These are phyloP conservation scores for Sebastes nivosus DNA, from an alignment of 2,797 vertebrate genomes.

Conservation along the genomic window DNA sequence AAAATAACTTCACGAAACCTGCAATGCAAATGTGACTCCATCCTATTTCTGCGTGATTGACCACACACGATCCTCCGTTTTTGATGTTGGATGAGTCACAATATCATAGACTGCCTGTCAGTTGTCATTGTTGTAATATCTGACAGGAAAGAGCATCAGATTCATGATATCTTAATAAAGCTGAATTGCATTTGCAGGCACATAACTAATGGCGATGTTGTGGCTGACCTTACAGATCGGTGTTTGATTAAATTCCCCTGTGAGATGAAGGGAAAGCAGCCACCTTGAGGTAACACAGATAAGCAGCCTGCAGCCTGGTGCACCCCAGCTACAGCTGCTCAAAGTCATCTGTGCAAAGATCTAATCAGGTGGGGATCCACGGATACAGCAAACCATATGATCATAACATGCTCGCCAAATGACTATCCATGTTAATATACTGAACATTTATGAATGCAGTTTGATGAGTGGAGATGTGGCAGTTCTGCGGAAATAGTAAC, in stretches of 20 bases:
- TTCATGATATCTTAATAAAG: background rate
- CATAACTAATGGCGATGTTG: background rate
- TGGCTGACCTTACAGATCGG: constrained; percentile 33
- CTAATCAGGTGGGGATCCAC: background rate
- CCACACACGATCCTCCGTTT: background rate
- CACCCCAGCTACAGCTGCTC: constrained; percentile 5
- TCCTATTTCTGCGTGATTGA: background rate
- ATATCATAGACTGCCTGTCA: background rate
- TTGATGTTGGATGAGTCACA: background rate
- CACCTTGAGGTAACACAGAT: constrained; percentile 19
- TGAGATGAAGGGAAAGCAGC: background rate
- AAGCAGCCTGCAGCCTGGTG: background rate
- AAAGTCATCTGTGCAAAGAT: constrained; percentile 1
- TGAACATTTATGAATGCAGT: too few relatives aligned
- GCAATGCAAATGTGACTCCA: background rate
- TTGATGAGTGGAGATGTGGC: too few relatives aligned
- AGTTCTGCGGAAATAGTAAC: too few relatives aligned
- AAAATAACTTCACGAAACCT: background rate
- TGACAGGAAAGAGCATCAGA: background rate
- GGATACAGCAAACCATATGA: background rate
- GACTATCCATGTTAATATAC: too few relatives aligned
- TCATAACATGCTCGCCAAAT: too few relatives aligned
- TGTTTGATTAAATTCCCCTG: constrained; percentile 4
- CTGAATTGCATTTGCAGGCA: background rate
- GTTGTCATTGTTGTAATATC: background rate